phyloP scores from a whole-genome alignment of 1,140 invertebrate genomes.

The Sinella curviseta region DNA sequence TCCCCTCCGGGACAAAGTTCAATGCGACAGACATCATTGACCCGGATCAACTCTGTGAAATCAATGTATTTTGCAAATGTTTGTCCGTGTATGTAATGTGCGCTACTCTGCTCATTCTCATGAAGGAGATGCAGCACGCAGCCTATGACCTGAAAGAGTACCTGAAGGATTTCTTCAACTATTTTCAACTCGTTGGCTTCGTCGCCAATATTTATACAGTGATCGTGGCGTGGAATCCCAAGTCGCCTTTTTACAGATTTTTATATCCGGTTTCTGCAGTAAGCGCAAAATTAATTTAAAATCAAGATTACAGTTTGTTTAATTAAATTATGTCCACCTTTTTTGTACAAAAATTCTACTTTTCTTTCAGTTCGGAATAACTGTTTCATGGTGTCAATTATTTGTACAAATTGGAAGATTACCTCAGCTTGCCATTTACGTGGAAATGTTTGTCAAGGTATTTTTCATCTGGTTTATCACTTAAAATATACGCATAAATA shows the following conservation, averaged over 20 bases:
- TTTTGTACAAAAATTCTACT: neutral
- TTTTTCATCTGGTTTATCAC: neutral
- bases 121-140: constrained; percentile 37
- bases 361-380: constrained; percentile 34
- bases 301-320: too few relatives aligned
- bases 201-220: constrained; percentile 28
- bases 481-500: neutral
- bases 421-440: constrained; percentile 39
- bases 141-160: constrained; percentile 37
- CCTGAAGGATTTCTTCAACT: constrained; percentile 34
- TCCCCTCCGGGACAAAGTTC: neutral
- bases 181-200: constrained; percentile 36
- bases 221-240: constrained; percentile 32
- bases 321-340: neutral
- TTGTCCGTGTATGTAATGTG: constrained; percentile 23
- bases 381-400: constrained; percentile 39
- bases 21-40: neutral
- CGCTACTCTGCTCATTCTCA: neutral
- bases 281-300: neutral
- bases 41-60: constrained; percentile 15
- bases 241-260: constrained; percentile 28
- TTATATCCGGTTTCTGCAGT: constrained; percentile 38
- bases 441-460: constrained; percentile 44
- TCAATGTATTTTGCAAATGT: constrained; percentile 4
- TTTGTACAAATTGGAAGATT: constrained; percentile 40